Evolutionary conservation across 1,140 invertebrate species (phyloP), one percentile per base, ranked within the genome.

Genomic region (Caenorhabditis inopinata): DNA sequence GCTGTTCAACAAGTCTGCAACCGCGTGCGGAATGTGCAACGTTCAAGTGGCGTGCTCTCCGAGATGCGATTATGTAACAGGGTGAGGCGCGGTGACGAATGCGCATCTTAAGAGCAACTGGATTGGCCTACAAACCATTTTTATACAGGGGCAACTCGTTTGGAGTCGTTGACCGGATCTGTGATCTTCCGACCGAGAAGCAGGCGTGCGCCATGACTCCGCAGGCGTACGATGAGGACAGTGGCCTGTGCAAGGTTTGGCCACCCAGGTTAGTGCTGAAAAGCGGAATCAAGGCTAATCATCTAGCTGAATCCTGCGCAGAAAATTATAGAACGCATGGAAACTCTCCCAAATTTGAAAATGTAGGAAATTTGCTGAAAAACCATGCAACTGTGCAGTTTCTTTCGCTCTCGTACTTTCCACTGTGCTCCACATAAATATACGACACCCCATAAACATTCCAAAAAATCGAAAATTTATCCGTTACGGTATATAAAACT

Each of bases 21-120:
- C 85, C 45, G 84, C 84, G 18, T 85, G 84, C 79, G 84, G 84
- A 35, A 85, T 85, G 84, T 85, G 84, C 68, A 85, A 85, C 75
- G 81, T 85, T 21, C 84, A 85, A 58, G 84, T 85, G 14, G 53
- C 84, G 11, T 85, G 84, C 47, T 83, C 80, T 45, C 84, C 84
- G 7, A 18, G 80, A 32, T 85, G 84, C 74, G 74, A 77, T 14
- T 85, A 85, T 80, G 38, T 74, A 29, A 58, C 78, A 7, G 84
- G 84, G 79, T 84, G 29, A 46, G 76, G 45, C 0, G 46, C 48
- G 47, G 23, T n/a, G 18, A 18, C 23, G 11, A 14, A 14, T 29
- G 23, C 27, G 51, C 4, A 5, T 6, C 29, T 7, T 6, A 27
- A 5, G 27, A 16, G n/a, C n/a, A n/a, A n/a, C n/a, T n/a, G n/a